Base-by-base conservation (phyloP, 2,113 vertebrate genomes). In the Merops nubicus region DNA sequence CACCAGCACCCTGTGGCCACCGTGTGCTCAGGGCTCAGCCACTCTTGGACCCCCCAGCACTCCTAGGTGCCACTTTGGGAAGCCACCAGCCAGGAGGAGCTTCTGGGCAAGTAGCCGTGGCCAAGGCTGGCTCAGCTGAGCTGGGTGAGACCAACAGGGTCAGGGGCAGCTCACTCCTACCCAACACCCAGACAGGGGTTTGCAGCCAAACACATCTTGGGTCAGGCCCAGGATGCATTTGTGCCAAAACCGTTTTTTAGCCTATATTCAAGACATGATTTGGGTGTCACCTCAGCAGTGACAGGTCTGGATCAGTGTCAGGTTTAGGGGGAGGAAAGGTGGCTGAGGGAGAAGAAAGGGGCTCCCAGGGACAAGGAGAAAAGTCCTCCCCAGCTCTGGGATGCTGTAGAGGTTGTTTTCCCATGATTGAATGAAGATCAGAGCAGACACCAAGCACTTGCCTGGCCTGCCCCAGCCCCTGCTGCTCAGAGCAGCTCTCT, bases 21-120 rank as follows among this genome's bases (percentile, higher is more conserved):
- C 38, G 5, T 1, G 13, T 54, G 20, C 45, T 56, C 48, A 4
- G 11, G 45, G 31, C 28, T 85, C 0, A 1, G 50, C 36, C 16
- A 50, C 6, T 12, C 10, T 83, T 43, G 0, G 0, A 0, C 9
- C 28, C 29, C 23, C n/a, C 67, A 54, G 34, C 2, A 0, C 28
- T 72, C 43, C 33, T 25, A 15, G 26, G 6, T 7, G 40, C 19
- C 21, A 20, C n/a, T 69, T 11, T 18, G 29, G 28, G 76, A 60
- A 7, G 19, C 29, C 65, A 72, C 26, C 60, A 63, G n/a, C 36
- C 54, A 56, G 0, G 0, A 31, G 48, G 6, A 28, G 45, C 40
- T 68, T 36, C 34, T 76, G 40, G 21, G 53, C 21, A 36, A 0
- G 0, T 2, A 11, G 10, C 11, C 9, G 5, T 20, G n/a, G 70